phyloP scores from a whole-genome alignment of 1,140 invertebrate genomes.

The Prorops nasuta region DNA sequence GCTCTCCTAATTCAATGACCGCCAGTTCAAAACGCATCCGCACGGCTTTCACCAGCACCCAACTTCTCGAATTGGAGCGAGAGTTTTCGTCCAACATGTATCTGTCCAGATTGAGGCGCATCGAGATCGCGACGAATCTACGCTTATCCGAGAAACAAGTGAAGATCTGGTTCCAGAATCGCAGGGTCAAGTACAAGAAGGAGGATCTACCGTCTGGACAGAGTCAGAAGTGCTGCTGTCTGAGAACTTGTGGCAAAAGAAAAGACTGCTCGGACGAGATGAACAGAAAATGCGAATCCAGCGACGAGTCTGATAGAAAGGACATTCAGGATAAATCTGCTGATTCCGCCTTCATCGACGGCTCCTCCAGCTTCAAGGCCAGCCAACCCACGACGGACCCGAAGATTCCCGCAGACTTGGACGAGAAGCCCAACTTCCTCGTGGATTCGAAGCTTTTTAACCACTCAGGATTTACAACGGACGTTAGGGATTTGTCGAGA shows the following conservation, averaged over 20 bases:
- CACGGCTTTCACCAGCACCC: constrained; percentile 91
- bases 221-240: constrained; percentile 58
- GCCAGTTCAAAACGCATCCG: constrained; percentile 75
- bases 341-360: background rate
- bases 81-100: constrained; percentile 91
- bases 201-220: constrained; percentile 60
- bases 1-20: constrained; percentile 51
- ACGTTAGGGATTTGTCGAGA: no score
- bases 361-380: background rate
- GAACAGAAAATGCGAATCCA: constrained; percentile 20
- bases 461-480: no score
- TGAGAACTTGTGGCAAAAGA: constrained; percentile 58
- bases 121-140: constrained; percentile 88
- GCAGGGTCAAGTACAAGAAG: constrained; percentile 89
- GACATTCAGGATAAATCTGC: constrained; percentile 10
- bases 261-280: constrained; percentile 50
- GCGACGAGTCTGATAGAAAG: constrained; percentile 10
- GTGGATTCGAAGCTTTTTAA: no score
- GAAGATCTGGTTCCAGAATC: constrained; percentile 94
- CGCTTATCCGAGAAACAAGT: constrained; percentile 91
- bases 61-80: constrained; percentile 86
- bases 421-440: constrained; percentile 5
- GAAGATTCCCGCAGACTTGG: constrained; percentile 6
- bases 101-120: constrained; percentile 80
- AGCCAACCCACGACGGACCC: background rate